A percentile compares a stretch with the other conserved stretches of the same genome.
phyloP scores from a whole-genome alignment of 2,113 vertebrate species.

The Ursus arctos region DNA sequence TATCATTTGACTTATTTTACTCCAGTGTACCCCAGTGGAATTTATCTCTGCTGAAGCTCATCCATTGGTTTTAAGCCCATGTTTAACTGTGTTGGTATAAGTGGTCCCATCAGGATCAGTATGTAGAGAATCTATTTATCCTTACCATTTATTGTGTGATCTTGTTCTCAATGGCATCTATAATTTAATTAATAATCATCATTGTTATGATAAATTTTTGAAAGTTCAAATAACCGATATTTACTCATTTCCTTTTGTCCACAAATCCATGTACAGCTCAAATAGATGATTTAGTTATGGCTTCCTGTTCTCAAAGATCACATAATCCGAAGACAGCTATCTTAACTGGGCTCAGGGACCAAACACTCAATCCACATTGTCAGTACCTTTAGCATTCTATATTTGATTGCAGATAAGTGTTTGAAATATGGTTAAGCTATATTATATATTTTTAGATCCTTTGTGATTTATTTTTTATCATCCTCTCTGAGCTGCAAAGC shows the following conservation, averaged over 20 bases:
- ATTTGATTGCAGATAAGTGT: background rate
- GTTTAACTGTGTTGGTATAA: background rate
- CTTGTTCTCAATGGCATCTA: background rate
- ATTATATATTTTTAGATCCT: background rate
- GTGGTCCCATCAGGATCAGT: background rate
- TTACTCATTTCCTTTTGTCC: background rate
- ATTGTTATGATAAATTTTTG: background rate
- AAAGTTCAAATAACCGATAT: background rate
- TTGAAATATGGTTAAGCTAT: background rate
- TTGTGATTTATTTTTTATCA: background rate
- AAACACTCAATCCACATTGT: background rate
- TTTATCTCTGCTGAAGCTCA: background rate
- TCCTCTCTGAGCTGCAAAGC: background rate
- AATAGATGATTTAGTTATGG: background rate
- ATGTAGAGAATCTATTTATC: background rate
- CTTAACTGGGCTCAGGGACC: background rate
- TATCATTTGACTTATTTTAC: slow-evolving; percentile 19
- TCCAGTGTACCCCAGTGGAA: background rate
- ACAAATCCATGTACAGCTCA: background rate
- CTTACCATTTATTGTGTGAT: background rate
- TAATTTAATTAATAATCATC: background rate
- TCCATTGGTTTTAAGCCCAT: background rate
- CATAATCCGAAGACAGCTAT: background rate
- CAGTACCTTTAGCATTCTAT: background rate
- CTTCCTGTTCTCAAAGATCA: background rate